Base-by-base conservation (phyloP, 2,113 vertebrate species). In the Orthochromis indermauri region DNA sequence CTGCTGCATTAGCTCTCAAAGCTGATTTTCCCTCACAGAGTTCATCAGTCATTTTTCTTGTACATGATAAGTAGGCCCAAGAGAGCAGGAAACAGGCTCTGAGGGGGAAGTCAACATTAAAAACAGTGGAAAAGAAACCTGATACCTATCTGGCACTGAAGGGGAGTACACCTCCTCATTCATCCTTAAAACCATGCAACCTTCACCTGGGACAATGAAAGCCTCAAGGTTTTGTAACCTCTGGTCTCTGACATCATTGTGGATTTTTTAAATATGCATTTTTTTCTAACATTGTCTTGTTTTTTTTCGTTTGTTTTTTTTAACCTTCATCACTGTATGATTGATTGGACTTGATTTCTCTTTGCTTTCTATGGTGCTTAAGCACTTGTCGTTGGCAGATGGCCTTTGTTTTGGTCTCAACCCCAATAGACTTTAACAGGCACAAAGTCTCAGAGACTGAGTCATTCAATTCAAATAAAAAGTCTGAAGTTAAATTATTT, bases 31-130 rank as follows among this genome's bases (percentile, higher is more conserved):
- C 37, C 55, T 81, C 81, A 83, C 71, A 4, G 63, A 21, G 73
- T 68, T 90, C 86, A 87, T 92, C 91, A 82, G 55, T 93, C 87
- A 90, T 31, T 85, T 81, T 71, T 88, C 31, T 88, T 86, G 86
- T 87, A 92, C 90, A 88, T 79, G 47, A 91, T 82, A 92, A 95
- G 81, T 91, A 88, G 89, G 26, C 91, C 87, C 88, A 1, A 73
- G 91, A 90, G 93, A 89, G 24, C 17, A 13, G 11, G 21, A 87
- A 68, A 49, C 82, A 47, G 68, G 83, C 85, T 87, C 57, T 81
- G 61, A 80, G 84, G 89, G 86, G 88, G 92, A 91, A 90, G 90
- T 85, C 63, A 90, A 88, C 90, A 88, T 82, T 33, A 81, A 88
- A 92, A 92, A 91, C 80, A 87, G 80, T 92, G 54, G 33, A 83